Evolutionary conservation across 2,797 vertebrate species (phyloP).

Genomic region (Poecilia wingei): DNA sequence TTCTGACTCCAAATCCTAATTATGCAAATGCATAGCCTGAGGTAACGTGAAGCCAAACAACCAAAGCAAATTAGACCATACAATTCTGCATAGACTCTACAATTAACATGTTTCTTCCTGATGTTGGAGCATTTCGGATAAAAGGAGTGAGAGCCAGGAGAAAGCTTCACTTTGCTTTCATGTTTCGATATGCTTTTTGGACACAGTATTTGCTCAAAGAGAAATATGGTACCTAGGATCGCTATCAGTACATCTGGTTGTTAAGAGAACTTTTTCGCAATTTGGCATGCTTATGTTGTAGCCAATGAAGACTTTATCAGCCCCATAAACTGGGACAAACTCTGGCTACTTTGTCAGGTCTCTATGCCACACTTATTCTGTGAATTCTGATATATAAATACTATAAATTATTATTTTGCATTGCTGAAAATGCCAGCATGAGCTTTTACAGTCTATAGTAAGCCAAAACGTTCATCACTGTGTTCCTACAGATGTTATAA

Average conservation of each 20-base stretch:
- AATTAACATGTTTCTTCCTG: conserved; percentile 76
- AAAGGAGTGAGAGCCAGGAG: conserved; percentile 59
- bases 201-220: conserved; percentile 46
- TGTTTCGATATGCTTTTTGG: conserved; percentile 58
- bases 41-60: conserved; percentile 78
- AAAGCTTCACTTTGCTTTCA: conserved; percentile 69
- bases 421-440: background rate
- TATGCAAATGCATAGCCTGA: conserved; percentile 80
- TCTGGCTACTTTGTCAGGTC: conserved; percentile 17
- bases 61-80: conserved; percentile 74
- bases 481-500: background rate
- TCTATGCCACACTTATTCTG: background rate
- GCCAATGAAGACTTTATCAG: conserved; percentile 39
- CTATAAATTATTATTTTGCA: background rate
- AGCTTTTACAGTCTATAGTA: background rate
- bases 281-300: conserved; percentile 58
- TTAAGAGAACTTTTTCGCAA: conserved; percentile 54
- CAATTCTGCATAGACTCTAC: conserved; percentile 61
- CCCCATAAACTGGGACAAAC: conserved; percentile 57
- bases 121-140: conserved; percentile 60
- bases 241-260: conserved; percentile 27
- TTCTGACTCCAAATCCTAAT: conserved; percentile 73
- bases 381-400: background rate
- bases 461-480: background rate
- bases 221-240: conserved; percentile 49